Evolutionary conservation across 2,113 vertebrate species (phyloP).

Genomic region (Misgurnus mizolepis): DNA sequence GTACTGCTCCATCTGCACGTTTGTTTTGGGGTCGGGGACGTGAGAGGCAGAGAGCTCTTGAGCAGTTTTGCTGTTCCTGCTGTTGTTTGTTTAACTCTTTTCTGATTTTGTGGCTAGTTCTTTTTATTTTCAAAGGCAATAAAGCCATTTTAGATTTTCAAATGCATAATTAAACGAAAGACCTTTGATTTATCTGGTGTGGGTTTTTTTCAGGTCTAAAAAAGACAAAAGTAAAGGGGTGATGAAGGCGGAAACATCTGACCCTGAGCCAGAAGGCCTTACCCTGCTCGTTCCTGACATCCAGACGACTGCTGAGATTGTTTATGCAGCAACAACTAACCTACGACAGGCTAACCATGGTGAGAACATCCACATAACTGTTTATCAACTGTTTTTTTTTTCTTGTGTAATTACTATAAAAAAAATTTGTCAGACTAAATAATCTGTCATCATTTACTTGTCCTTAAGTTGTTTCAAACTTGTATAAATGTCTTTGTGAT

Average conservation of each 20-base stretch:
- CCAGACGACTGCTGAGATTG: constrained; percentile 95
- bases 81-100: not conserved
- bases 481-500: no score
- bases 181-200: no score
- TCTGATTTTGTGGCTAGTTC: not conserved
- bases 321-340: constrained; percentile 89
- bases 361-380: constrained; percentile 58
- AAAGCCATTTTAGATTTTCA: not conserved
- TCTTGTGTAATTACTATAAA: no score
- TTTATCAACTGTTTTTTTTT: no score
- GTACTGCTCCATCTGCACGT: not conserved
- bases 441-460: no score
- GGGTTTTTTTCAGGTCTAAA: constrained; percentile 83
- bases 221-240: constrained; percentile 96
- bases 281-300: constrained; percentile 96
- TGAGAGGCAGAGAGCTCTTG: not conserved
- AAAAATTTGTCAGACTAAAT: no score
- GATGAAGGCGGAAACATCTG: constrained; percentile 87
- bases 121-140: not conserved
- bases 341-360: constrained; percentile 93
- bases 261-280: constrained; percentile 95
- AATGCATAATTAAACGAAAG: not conserved
- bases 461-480: no score
- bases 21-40: not conserved
- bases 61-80: not conserved